Base-by-base conservation (phyloP, 2,888 invertebrate species). In the Diarsia rubi region DNA sequence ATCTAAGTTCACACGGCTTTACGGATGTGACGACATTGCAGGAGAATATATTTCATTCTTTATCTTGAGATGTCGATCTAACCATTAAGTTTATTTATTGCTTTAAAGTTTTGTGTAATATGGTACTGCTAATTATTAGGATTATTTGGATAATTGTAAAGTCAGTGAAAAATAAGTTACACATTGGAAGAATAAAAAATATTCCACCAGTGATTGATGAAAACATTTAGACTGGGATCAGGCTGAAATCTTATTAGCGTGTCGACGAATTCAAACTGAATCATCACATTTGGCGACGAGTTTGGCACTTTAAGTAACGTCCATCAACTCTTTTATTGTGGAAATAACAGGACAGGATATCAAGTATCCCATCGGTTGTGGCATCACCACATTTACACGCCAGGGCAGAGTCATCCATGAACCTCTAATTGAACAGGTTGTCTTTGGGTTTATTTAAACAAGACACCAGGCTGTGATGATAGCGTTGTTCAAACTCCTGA, bases 11-110 rank as follows among this genome's bases (percentile, higher is more conserved):
- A 21, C 52, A 54, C n/a, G 49, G 54, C 62, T 14, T 66, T 62
- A 42, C 52, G 82, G 66, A 68, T 75, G 37, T 68, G 57, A 44
- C 52, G 42, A 78, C 47, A 74, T 73, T 21, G 27, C 14, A 4
- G 19, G 14, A 21, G 21, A 3, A 44, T 49, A 37, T 14, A 44
- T 73, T 72, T 44, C 24, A 47, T n/a, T 27, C 11, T 16, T 14
- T 59, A 44, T 78, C 16, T 49, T 1, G 31, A 14, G 31, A 69
- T 60, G 21, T 37, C 37, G 59, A 65, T 73, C 44, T 49, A 21
- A 31, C 9, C 5, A 24, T 16, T 59, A 21, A n/a, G 11, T 52
- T n/a, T 47, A 47, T 63, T 31, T 47, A 54, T 62, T 47, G n/a
- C 37, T 45, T 71, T 60, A 1, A 14, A 24, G 16, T 31, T 72